Conservation (phyloP, 1,140 invertebrate genomes). For the Hypsibius dujardini region DNA sequence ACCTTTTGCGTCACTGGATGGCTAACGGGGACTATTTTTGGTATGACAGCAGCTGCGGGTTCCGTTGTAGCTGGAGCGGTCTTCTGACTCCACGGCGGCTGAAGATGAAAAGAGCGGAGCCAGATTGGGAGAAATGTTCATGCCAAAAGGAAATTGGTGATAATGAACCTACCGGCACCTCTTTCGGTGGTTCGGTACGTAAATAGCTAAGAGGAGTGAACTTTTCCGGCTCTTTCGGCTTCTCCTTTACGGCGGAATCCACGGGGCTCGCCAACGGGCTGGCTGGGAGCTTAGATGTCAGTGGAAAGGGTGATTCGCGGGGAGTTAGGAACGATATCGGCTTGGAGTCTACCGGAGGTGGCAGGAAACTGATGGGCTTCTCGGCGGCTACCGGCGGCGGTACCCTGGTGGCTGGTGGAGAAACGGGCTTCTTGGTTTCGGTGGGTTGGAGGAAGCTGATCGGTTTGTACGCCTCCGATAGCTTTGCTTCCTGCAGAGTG, state of each 20-base stretch:
- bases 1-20: background rate
- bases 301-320: conserved; percentile 4
- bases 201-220: too few species aligned
- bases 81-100: background rate
- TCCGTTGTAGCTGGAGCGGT: background rate
- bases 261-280: too few species aligned
- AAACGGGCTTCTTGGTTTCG: background rate
- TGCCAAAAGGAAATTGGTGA: too few species aligned
- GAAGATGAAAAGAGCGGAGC: background rate
- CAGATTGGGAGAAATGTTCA: background rate
- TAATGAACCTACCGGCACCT: too few species aligned
- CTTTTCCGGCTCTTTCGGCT: background rate
- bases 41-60: background rate
- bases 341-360: background rate
- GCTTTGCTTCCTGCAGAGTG: background rate
- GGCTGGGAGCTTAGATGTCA: background rate
- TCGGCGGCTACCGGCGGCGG: background rate
- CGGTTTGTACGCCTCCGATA: background rate
- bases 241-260: background rate
- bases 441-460: background rate
- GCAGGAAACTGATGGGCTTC: conserved; percentile 15
- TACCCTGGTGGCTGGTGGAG: background rate
- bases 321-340: conserved; percentile 3
- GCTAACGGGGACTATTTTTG: background rate
- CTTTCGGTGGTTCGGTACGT: too few species aligned